Conservation (phyloP, 2,888 invertebrate genomes). For the Cyclophora albipunctata region DNA sequence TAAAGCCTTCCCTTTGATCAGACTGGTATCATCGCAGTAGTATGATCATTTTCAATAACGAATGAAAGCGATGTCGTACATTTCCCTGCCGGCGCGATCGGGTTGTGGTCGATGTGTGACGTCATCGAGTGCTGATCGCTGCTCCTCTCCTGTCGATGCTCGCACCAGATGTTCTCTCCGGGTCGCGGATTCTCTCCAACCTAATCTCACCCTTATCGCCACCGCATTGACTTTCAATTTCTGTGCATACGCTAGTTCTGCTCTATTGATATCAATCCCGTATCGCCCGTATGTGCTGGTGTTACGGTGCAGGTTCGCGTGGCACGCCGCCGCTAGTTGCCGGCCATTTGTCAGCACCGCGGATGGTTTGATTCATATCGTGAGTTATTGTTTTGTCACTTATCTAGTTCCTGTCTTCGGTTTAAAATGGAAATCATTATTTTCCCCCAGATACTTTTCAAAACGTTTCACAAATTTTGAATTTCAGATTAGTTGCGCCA, state of each 20-base stretch:
- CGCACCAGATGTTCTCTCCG: slow-evolving; percentile 7
- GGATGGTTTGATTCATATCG: slow-evolving; percentile 38
- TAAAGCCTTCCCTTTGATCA: too few relatives aligned
- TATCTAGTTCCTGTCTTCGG: slow-evolving; percentile 15
- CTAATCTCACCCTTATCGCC: not conserved
- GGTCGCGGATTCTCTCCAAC: not conserved
- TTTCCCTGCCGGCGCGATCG: too few relatives aligned
- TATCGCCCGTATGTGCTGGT: slow-evolving; percentile 9
- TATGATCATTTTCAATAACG: too few relatives aligned
- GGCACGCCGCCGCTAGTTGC: slow-evolving; percentile 16
- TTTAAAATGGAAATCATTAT: slow-evolving; percentile 4
- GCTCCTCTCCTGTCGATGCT: slow-evolving; percentile 3
- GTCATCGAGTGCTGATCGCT: too few relatives aligned
- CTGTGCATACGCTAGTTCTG: too few relatives aligned
- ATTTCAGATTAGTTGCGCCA: slow-evolving; percentile 2
- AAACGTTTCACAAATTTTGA: not conserved
- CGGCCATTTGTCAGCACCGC: slow-evolving; percentile 24
- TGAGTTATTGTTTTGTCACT: slow-evolving; percentile 31
- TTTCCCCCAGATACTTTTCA: not conserved
- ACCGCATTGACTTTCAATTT: too few relatives aligned
- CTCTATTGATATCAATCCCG: too few relatives aligned
- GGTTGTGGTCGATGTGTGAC: too few relatives aligned
- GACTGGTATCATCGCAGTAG: too few relatives aligned
- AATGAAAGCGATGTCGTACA: too few relatives aligned
- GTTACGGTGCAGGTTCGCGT: slow-evolving; percentile 11